These are phyloP conservation scores for Drosophila fulvimacula DNA, from an alignment of 2,888 invertebrate species.

Conservation along the genomic window DNA sequence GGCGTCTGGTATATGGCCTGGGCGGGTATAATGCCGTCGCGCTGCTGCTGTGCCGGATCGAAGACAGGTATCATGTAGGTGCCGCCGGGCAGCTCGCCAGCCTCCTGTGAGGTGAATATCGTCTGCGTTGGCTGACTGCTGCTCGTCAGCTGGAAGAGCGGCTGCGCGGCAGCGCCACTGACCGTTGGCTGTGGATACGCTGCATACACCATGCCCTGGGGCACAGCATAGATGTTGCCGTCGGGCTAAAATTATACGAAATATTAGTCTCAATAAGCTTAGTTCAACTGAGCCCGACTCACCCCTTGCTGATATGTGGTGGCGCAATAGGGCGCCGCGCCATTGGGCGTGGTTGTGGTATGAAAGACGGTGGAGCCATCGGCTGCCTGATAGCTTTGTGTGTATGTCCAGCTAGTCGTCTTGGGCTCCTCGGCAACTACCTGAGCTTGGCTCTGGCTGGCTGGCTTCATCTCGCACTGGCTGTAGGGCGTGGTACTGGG, in stretches of 20 bases:
- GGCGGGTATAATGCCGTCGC: slow-evolving; percentile 81
- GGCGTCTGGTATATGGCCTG: slow-evolving; percentile 83
- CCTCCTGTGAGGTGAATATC: slow-evolving; percentile 70
- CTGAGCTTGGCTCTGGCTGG: slow-evolving; percentile 60
- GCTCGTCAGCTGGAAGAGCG: slow-evolving; percentile 66
- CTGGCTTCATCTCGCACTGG: slow-evolving; percentile 69
- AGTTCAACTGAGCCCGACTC: slow-evolving; percentile 28
- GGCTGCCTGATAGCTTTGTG: slow-evolving; percentile 83
- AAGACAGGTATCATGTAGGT: slow-evolving; percentile 85
- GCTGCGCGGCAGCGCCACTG: slow-evolving; percentile 60
- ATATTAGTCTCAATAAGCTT: not conserved
- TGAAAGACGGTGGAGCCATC: slow-evolving; percentile 84
- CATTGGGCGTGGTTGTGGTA: slow-evolving; percentile 79
- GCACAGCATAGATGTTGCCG: slow-evolving; percentile 85
- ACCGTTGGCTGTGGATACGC: slow-evolving; percentile 83
- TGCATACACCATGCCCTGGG: slow-evolving; percentile 85
- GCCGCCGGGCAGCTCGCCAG: slow-evolving; percentile 83
- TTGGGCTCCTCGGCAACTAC: slow-evolving; percentile 72
- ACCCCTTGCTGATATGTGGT: slow-evolving; percentile 85
- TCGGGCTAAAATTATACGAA: slow-evolving; percentile 77
- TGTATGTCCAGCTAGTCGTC: slow-evolving; percentile 81
- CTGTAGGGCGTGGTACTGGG: slow-evolving; percentile 83
- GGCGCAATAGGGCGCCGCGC: slow-evolving; percentile 82
- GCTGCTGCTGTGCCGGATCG: slow-evolving; percentile 83
- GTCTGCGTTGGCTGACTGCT: slow-evolving; percentile 67